These are phyloP conservation scores for Idris sp. DNA, from an alignment of 1,140 invertebrate genomes.

Conservation along the genomic window DNA sequence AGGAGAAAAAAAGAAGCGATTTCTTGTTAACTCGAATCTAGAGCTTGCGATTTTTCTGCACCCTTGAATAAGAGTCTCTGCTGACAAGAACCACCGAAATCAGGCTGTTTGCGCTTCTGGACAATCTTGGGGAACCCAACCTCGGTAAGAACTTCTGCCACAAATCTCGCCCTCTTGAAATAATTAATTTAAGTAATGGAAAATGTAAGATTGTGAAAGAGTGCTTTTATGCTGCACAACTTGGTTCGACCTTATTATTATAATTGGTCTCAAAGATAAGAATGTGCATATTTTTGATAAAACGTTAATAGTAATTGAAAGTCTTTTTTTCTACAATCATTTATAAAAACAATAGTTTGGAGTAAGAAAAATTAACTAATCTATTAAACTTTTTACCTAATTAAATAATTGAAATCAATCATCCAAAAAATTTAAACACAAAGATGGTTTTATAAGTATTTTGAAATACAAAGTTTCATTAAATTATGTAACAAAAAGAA, in stretches of 20 bases:
- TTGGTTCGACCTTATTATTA: background rate
- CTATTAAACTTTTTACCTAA: too few species aligned
- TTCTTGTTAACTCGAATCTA: conserved; percentile 78
- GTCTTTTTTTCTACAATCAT: too few species aligned
- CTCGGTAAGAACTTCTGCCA: conserved; percentile 48
- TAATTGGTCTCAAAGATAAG: background rate
- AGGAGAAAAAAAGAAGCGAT: conserved; percentile 63
- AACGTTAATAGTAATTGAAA: too few species aligned
- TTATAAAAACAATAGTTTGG: too few species aligned
- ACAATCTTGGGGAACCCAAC: conserved; percentile 69
- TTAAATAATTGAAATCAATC: too few species aligned
- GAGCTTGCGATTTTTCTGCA: conserved; percentile 75
- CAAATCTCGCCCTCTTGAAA: conserved; percentile 52
- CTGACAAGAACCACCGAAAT: conserved; percentile 64
- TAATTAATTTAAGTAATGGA: conserved; percentile 58
- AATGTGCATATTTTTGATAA: too few species aligned
- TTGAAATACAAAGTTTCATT: too few species aligned
- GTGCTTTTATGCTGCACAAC: conserved; percentile 4
- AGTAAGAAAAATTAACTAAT: too few species aligned
- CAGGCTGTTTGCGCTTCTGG: conserved; percentile 69
- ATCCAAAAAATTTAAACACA: too few species aligned
- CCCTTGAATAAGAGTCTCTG: conserved; percentile 65
- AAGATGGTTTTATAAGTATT: too few species aligned
- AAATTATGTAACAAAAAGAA: too few species aligned
- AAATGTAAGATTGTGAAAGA: conserved; percentile 28